Conservation (phyloP, 1,140 invertebrate genomes). For the Lethrus apterus region DNA sequence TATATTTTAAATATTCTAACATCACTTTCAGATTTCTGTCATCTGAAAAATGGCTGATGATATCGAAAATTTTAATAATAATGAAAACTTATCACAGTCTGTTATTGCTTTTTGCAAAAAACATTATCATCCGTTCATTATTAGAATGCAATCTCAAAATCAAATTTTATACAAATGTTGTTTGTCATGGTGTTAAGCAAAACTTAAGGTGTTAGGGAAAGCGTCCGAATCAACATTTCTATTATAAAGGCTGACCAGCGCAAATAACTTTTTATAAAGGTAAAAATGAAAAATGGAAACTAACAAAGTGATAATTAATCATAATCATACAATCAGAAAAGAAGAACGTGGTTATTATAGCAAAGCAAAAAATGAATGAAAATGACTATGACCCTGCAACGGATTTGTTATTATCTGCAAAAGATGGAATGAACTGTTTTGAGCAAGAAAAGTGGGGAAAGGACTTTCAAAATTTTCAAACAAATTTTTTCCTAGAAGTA, state of each 20-base stretch:
- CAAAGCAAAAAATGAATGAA: constrained; percentile 12
- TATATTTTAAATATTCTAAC: too few relatives aligned
- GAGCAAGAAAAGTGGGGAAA: not conserved
- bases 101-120: too few relatives aligned
- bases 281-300: constrained; percentile 6
- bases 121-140: too few relatives aligned
- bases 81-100: too few relatives aligned
- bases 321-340: constrained; percentile 6
- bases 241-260: constrained; percentile 1
- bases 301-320: constrained; percentile 2
- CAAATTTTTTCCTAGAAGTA: constrained; percentile 7
- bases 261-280: constrained; percentile 3
- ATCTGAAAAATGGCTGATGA: too few relatives aligned
- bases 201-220: constrained; percentile 3
- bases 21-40: too few relatives aligned
- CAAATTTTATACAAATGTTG: constrained; percentile 9
- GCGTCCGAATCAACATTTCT: constrained; percentile 9
- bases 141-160: constrained; percentile 6
- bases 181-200: constrained; percentile 9
- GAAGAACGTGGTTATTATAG: constrained; percentile 8
- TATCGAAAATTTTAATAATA: too few relatives aligned
- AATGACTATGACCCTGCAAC: constrained; percentile 5
- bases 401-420: constrained; percentile 4
- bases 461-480: constrained; percentile 6
- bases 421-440: constrained; percentile 7